Evolutionary conservation across 2,113 vertebrate genomes (phyloP).

Genomic region (Cottus gobio): DNA sequence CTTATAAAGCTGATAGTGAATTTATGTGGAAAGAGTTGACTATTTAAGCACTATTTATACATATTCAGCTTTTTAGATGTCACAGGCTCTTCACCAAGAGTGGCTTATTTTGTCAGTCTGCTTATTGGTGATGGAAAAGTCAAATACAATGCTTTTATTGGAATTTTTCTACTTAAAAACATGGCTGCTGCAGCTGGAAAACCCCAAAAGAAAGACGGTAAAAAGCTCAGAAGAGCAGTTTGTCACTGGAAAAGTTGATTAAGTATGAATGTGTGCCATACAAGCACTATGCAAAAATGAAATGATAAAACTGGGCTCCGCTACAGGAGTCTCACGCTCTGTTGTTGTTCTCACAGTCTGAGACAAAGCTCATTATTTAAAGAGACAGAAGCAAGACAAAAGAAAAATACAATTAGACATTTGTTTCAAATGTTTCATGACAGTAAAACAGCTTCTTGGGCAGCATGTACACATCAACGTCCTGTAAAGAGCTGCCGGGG

Average conservation of each 20-base stretch:
- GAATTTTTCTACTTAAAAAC: neutral
- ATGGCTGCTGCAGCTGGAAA: neutral
- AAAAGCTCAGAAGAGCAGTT: neutral
- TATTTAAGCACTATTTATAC: too few species aligned
- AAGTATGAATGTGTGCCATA: neutral
- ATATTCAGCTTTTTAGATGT: too few species aligned
- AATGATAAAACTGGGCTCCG: neutral
- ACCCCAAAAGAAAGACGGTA: neutral
- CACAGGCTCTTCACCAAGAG: too few species aligned
- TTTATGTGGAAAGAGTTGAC: neutral
- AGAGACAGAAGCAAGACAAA: constrained; percentile 15
- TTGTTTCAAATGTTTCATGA: constrained; percentile 49
- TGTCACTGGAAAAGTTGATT: neutral
- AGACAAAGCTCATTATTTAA: too few species aligned
- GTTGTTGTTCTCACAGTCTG: neutral
- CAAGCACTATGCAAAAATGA: neutral
- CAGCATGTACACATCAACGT: constrained; percentile 18
- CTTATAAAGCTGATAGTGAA: neutral
- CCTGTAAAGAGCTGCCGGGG: neutral
- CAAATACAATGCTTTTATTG: neutral
- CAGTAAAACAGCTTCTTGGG: constrained; percentile 23
- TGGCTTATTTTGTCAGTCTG: neutral
- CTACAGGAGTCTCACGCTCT: neutral
- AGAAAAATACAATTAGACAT: neutral
- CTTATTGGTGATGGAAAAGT: neutral